Percentiles rank a stretch among this genome's conserved stretches.
Conservation (phyloP, 2,888 invertebrate genomes). For the Phania funesta region DNA sequence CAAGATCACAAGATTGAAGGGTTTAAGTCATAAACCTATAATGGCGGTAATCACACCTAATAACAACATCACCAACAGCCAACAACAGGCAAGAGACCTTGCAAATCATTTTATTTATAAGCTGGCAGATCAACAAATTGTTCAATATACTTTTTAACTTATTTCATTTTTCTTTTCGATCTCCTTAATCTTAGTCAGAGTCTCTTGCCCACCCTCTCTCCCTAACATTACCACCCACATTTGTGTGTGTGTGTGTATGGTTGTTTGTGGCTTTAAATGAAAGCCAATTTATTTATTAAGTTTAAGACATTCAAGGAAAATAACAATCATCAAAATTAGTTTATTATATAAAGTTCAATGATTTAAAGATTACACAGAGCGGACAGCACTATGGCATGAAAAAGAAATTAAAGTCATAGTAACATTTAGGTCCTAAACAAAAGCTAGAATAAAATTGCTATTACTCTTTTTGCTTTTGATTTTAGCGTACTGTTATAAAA, state of each 20-base stretch:
- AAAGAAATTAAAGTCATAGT: neutral
- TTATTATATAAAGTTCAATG: slow-evolving; percentile 75
- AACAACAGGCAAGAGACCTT: slow-evolving; percentile 47
- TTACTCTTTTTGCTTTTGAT: too few species aligned
- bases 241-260: neutral
- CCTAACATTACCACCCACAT: slow-evolving; percentile 34
- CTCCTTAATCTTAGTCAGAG: slow-evolving; percentile 10
- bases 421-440: too few species aligned
- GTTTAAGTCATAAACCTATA: slow-evolving; percentile 70
- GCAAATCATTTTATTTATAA: slow-evolving; percentile 79
- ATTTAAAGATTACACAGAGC: slow-evolving; percentile 36
- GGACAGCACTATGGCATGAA: slow-evolving; percentile 22
- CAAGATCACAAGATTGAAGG: slow-evolving; percentile 62
- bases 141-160: slow-evolving; percentile 73
- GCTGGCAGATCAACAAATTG: slow-evolving; percentile 80
- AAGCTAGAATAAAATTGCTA: neutral
- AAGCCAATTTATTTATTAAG: slow-evolving; percentile 58
- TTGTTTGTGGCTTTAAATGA: slow-evolving; percentile 20
- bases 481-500: too few species aligned
- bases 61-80: slow-evolving; percentile 73
- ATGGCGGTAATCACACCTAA: slow-evolving; percentile 76
- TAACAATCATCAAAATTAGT: slow-evolving; percentile 73
- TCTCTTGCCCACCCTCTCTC: neutral
- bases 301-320: slow-evolving; percentile 62
- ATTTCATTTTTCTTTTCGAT: slow-evolving; percentile 1